These are phyloP conservation scores for Dinoponera quadriceps DNA, from an alignment of 1,140 invertebrate genomes.

Conservation along the genomic window DNA sequence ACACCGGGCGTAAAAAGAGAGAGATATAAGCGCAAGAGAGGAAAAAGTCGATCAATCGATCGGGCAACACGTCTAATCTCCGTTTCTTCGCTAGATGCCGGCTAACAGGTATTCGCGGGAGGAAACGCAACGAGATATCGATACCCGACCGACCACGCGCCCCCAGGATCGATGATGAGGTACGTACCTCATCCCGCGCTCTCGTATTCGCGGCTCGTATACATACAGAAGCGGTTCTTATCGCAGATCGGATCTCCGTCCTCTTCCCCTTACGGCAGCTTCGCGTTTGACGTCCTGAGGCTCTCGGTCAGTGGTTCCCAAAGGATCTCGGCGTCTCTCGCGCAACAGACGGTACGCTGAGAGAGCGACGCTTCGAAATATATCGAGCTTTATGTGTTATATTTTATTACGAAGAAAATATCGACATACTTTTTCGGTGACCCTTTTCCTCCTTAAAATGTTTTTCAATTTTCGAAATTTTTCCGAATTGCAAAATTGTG, in stretches of 20 bases:
- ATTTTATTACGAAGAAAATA: too few relatives aligned
- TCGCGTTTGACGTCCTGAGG: constrained; percentile 42
- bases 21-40: neutral
- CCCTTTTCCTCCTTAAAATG: too few relatives aligned
- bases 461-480: too few relatives aligned
- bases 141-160: constrained; percentile 62
- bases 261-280: constrained; percentile 34
- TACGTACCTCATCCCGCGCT: constrained; percentile 19
- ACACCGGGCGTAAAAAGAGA: neutral
- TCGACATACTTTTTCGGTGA: too few relatives aligned
- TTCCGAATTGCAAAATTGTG: too few relatives aligned
- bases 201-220: constrained; percentile 30
- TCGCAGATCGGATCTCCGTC: constrained; percentile 65
- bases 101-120: constrained; percentile 46
- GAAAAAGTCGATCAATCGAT: constrained; percentile 32
- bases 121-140: constrained; percentile 64
- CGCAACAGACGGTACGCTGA: neutral
- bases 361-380: neutral
- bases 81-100: constrained; percentile 20
- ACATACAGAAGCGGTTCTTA: constrained; percentile 56
- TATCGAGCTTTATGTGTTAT: neutral
- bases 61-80: constrained; percentile 12
- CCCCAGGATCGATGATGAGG: constrained; percentile 63
- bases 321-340: neutral
- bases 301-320: constrained; percentile 63